Evolutionary conservation across 2,797 vertebrate species (phyloP), one percentile per base, ranked within the genome.

Genomic region (Catostomus latipinnis): DNA sequence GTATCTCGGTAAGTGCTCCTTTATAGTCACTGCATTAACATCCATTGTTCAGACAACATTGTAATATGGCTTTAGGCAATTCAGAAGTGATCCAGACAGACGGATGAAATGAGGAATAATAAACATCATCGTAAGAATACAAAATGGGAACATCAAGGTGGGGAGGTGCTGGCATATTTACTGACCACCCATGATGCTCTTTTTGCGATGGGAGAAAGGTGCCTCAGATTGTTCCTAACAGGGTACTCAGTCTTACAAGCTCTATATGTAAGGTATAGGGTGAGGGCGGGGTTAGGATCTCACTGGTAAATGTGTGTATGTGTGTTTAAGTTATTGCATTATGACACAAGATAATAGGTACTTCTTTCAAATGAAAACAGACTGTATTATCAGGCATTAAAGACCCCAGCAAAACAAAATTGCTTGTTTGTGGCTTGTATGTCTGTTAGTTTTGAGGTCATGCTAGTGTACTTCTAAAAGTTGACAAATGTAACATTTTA

Each of bases 1-100:
- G 78, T 75, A 85, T 82, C 83, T 85, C 60, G 52, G 76, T 83
- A 86, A 87, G 84, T 86, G 86, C 84, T 86, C 67, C 65, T 83
- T 82, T 84, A 82, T 82, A 82, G 82, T 77, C 65, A 66, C 72
- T 80, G 70, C 84, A 86, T 86, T 89, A 86, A 82, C 74, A 76
- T 83, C 69, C 76, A 85, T 82, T 86, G 84, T 87, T 87, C 83
- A 81, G 80, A 82, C 74, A 79, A 65, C 83, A 76, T 84, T 71
- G 61, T 68, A 62, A 85, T 82, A 86, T 81, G 76, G 83, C 83
- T 79, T 79, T 82, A 53, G 9, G 83, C 79, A 76, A 71, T 85
- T 85, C 48, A 80, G 72, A 83, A 67, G 77, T 81, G 82, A 87
- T 81, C 84, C 75, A 81, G 82, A 83, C 53, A 67, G 80, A 76